Base-by-base conservation (phyloP, 2,113 vertebrate species). In the Elgaria multicarinata region DNA sequence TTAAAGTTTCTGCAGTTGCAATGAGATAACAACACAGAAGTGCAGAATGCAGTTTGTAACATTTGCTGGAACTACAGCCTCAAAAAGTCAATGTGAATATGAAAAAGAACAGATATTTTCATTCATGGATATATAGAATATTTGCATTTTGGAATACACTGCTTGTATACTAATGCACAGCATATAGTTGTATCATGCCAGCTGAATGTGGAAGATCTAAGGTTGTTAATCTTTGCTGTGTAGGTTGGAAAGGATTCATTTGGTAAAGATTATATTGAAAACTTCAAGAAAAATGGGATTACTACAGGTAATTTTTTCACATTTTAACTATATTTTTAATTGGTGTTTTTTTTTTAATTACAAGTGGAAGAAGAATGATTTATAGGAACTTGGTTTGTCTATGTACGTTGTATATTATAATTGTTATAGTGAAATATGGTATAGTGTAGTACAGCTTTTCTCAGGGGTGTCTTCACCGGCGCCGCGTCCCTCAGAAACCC, bases 161-260 rank as follows among this genome's bases (percentile, higher is more conserved):
- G 14, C 58, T 66, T 31, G 20, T 39, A 64, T 62, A 64, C 10
- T 4, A 13, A 31, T 46, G 39, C 36, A 24, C 39, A 64, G 39
- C 85, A 18, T 89, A 58, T 92, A 93, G 46, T 88, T 93, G 66
- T 82, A 94, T 39, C 80, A 90, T 93, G 96, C 87, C 82, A 77
- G 87, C 94, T 74, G 80, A 91, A 64, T 95, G 85, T 95, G 93
- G 87, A 93, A 85, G n/a, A 86, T 93, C 89, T 94, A 74, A 88
- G 90, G 42, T 50, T 97, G 89, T 95, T 95, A 67, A 95, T 96
- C 94, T 95, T 93, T 96, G 97, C 95, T 95, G 14, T 94, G 42
- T 85, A 99, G 99, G 98, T 99, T 96, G 99, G 99, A 83, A 98
- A 98, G 91, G 99, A 99, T 96, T 98, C 98, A 93, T 99, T 99